Evolutionary conservation across 2,797 vertebrate genomes (phyloP).

Genomic region (Sternotherus odoratus): DNA sequence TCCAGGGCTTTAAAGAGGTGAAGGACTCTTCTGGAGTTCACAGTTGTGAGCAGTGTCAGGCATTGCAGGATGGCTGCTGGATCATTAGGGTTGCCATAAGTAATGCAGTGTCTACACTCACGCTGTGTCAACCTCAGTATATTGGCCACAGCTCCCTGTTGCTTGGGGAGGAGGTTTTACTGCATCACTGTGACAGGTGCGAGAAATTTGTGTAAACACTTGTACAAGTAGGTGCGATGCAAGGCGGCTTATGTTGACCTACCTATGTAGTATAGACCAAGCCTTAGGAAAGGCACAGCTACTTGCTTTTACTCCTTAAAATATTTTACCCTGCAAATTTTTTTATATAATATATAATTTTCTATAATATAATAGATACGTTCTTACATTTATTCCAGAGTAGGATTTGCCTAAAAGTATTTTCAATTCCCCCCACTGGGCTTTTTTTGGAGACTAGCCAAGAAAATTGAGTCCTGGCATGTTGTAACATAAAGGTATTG

Average conservation of each 20-base stretch:
- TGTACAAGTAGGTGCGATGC: not conserved
- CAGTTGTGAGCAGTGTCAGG: no score
- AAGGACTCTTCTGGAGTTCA: no score
- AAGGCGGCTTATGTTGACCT: not conserved
- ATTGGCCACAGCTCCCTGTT: not conserved
- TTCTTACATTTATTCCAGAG: not conserved
- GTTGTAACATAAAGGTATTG: not conserved
- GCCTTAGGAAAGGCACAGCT: not conserved
- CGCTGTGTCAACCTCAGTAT: no score
- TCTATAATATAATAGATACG: not conserved
- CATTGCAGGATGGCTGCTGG: no score
- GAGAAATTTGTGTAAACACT: not conserved
- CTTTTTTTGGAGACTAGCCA: not conserved
- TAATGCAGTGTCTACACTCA: no score
- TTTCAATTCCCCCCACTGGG: not conserved
- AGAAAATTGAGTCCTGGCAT: not conserved
- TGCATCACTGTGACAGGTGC: not conserved
- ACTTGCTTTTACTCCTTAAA: constrained; percentile 7
- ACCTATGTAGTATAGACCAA: not conserved
- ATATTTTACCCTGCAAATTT: not conserved
- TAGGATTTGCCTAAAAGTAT: not conserved
- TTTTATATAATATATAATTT: not conserved
- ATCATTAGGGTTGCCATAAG: no score
- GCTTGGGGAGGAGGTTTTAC: not conserved
- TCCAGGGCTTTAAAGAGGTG: no score